These are phyloP conservation scores for Acanthosoma haemorrhoidale DNA, from an alignment of 2,888 invertebrate genomes.

Conservation along the genomic window DNA sequence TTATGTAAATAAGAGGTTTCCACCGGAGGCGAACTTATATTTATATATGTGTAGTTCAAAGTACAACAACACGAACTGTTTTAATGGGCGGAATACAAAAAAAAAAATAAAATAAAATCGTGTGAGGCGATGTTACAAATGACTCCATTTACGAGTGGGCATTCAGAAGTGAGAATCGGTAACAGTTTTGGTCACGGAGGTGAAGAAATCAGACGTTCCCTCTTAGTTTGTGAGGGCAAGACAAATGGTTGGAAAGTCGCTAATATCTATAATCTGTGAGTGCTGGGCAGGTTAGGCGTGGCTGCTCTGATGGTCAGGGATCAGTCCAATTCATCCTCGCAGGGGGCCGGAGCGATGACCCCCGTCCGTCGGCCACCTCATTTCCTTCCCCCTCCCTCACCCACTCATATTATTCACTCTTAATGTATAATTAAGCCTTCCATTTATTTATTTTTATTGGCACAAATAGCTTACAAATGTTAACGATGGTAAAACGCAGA, in stretches of 20 bases:
- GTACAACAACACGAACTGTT: too few species aligned
- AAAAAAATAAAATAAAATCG: too few species aligned
- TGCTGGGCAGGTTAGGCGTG: not conserved
- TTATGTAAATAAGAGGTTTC: too few species aligned
- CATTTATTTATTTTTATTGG: too few species aligned
- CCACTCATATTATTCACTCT: too few species aligned
- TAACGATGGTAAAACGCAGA: too few species aligned
- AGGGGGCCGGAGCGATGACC: not conserved
- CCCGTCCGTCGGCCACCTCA: not conserved
- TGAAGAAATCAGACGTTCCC: conserved; percentile 2
- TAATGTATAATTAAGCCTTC: too few species aligned
- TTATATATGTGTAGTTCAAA: too few species aligned
- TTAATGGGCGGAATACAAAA: too few species aligned
- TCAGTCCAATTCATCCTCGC: not conserved
- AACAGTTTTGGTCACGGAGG: conserved; percentile 10
- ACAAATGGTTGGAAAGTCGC: conserved; percentile 10
- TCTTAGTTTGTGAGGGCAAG: not conserved
- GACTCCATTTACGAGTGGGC: conserved; percentile 3
- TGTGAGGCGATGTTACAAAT: not conserved
- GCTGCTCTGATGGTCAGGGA: not conserved
- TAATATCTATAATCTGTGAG: not conserved
- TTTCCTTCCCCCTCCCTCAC: too few species aligned
- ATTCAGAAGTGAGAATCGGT: conserved; percentile 10
- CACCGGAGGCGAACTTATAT: too few species aligned
- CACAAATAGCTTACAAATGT: too few species aligned